Conservation (phyloP, 2,888 invertebrate genomes). For the Corbicula japonica region DNA sequence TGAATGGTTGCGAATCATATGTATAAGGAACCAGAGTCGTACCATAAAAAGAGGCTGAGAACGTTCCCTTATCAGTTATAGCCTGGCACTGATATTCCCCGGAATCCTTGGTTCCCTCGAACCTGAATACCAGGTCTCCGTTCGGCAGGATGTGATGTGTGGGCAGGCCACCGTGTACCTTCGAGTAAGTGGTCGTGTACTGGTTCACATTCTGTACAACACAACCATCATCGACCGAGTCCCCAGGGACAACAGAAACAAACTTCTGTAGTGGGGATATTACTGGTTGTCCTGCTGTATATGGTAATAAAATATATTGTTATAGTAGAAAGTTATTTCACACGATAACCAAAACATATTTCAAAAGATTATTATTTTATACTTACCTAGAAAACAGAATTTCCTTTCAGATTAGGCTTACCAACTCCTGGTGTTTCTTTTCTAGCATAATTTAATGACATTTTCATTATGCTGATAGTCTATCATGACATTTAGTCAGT, state of each 20-base stretch:
- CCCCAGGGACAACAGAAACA: slow-evolving; percentile 47
- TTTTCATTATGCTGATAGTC: too few species aligned
- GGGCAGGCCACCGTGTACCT: slow-evolving; percentile 53
- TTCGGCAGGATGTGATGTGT: slow-evolving; percentile 51
- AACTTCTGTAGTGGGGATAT: slow-evolving; percentile 45
- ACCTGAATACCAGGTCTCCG: slow-evolving; percentile 55
- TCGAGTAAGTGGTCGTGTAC: slow-evolving; percentile 46
- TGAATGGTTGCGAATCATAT: too few species aligned
- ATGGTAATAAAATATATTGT: neutral
- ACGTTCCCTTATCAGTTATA: slow-evolving; percentile 53
- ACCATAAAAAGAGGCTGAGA: slow-evolving; percentile 58
- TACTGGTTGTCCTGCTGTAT: slow-evolving; percentile 32
- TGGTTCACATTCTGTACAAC: slow-evolving; percentile 41
- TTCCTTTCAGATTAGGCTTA: too few species aligned
- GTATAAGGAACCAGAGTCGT: too few species aligned
- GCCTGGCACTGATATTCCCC: slow-evolving; percentile 61
- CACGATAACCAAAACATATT: too few species aligned
- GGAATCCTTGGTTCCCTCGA: slow-evolving; percentile 30
- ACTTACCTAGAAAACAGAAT: too few species aligned
- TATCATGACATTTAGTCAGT: too few species aligned
- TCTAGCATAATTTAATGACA: too few species aligned
- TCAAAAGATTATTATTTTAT: too few species aligned
- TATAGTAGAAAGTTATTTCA: too few species aligned
- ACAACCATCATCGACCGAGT: slow-evolving; percentile 60
- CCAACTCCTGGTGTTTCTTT: too few species aligned